phyloP scores from a whole-genome alignment of 2,797 vertebrate genomes.

The Microctenopoma stevenorrisi region DNA sequence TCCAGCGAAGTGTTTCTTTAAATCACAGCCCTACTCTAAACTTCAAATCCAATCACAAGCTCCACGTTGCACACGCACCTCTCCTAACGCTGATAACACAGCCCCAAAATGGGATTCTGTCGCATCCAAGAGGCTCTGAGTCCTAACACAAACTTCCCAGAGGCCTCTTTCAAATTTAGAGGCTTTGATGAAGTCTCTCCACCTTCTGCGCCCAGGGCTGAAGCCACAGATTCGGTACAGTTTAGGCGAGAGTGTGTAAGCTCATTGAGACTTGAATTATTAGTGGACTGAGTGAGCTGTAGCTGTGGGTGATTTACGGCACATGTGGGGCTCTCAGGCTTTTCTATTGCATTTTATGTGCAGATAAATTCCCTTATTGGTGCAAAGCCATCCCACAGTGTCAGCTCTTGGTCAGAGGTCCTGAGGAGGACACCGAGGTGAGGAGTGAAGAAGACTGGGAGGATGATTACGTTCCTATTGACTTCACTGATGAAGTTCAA shows the following conservation, averaged over 20 bases:
- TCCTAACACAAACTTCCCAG: slow-evolving; percentile 19
- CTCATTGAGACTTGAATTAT: slow-evolving; percentile 44
- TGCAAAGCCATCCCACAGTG: slow-evolving; percentile 29
- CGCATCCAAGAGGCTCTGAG: slow-evolving; percentile 12
- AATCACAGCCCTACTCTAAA: slow-evolving; percentile 9
- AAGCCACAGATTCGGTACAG: slow-evolving; percentile 19
- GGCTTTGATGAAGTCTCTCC: slow-evolving; percentile 28
- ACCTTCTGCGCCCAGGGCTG: slow-evolving; percentile 35
- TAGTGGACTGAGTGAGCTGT: slow-evolving; percentile 40
- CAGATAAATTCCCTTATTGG: slow-evolving; percentile 36
- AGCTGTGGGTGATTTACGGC: slow-evolving; percentile 39
- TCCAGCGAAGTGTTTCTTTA: slow-evolving; percentile 14
- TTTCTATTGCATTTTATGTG: slow-evolving; percentile 30
- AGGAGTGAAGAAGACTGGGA: slow-evolving; percentile 38
- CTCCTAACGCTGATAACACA: slow-evolving; percentile 12
- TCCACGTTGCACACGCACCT: slow-evolving; percentile 2
- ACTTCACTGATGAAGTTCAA: slow-evolving; percentile 8
- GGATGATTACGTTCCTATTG: slow-evolving; percentile 32
- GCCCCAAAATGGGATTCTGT: slow-evolving; percentile 28
- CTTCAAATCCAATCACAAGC: slow-evolving; percentile 6
- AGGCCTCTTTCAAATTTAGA: slow-evolving; percentile 38
- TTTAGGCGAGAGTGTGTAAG: slow-evolving; percentile 13
- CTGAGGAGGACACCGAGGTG: slow-evolving; percentile 32
- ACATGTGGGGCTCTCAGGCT: slow-evolving; percentile 18
- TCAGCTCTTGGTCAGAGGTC: slow-evolving; percentile 41